Percentiles rank a stretch among this genome's conserved stretches.
These are phyloP conservation scores for Perca fluviatilis DNA, from an alignment of 2,113 vertebrate species.

Conservation along the genomic window DNA sequence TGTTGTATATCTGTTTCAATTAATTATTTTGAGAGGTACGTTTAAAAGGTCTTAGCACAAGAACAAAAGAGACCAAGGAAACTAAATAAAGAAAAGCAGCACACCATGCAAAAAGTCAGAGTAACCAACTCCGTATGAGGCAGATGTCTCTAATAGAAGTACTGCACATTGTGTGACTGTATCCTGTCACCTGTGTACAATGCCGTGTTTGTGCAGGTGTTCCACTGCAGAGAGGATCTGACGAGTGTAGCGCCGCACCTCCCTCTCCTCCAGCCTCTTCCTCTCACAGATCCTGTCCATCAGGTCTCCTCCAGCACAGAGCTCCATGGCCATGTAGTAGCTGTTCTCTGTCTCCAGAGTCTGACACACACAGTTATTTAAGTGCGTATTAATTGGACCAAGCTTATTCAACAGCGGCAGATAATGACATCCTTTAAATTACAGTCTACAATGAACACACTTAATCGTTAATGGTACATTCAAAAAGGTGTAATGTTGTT, in stretches of 20 bases:
- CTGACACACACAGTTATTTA: conserved; percentile 65
- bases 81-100: background rate
- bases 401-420: background rate
- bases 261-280: conserved; percentile 86
- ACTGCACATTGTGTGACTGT: background rate
- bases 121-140: background rate
- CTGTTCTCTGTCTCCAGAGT: conserved; percentile 90
- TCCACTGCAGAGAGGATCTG: conserved; percentile 88
- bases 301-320: conserved; percentile 87
- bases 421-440: background rate
- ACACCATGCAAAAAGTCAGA: background rate
- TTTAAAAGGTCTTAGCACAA: background rate
- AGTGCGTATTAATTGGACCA: too few species aligned
- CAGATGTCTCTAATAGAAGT: background rate
- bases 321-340: conserved; percentile 91
- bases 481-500: background rate
- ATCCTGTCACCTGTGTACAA: conserved; percentile 86
- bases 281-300: conserved; percentile 89
- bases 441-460: background rate
- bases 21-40: background rate
- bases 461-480: background rate
- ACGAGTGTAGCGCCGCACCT: conserved; percentile 86
- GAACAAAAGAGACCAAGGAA: background rate
- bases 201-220: conserved; percentile 84
- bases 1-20: background rate